Evolutionary conservation across 2,797 vertebrate species (phyloP), one percentile per base, ranked within the genome.

Genomic region (Chaunax sp.): DNA sequence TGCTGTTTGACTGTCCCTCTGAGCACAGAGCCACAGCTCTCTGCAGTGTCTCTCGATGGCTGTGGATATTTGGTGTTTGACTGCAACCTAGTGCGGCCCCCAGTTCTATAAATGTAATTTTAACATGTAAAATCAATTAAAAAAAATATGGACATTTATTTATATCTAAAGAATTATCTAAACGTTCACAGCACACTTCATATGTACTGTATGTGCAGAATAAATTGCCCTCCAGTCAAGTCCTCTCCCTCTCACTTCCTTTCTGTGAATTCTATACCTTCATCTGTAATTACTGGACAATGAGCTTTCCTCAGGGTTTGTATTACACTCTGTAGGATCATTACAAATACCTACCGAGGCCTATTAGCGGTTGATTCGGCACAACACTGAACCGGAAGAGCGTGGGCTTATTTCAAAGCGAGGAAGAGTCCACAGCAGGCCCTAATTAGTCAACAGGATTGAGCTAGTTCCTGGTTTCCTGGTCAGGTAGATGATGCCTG

Each of bases 281-380:
- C 43, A 22, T 74, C 65, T 67, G 77, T 86, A 85, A 90, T 85
- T 81, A 79, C 49, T 58, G 76, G 60, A 66, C 16, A 71, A 79
- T 78, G 75, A 81, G 19, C 52, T 77, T 83, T 90, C 83, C 80
- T 85, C 53, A 0, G 82, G 82, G 75, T 83, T 72, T 52, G 22
- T 56, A 68, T 68, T 71, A 61, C 63, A 68, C 81, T 76, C 77
- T 63, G 85, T 58, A 77, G 68, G 63, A 77, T 83, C 78, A 76
- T 87, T 84, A 66, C 81, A 81, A 81, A 84, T 81, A 87, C 80
- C 86, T 85, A 78, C 85, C 51, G 80, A 90, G 80, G 76, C 80
- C 79, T 78, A 80, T 90, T 88, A 85, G 78, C 2, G 67, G 54
- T 70, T 89, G 82, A 86, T 90, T 72, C 78, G 77, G 57, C 23